Evolutionary conservation across 2,113 vertebrate genomes (phyloP).

Genomic region (Megalops atlanticus): DNA sequence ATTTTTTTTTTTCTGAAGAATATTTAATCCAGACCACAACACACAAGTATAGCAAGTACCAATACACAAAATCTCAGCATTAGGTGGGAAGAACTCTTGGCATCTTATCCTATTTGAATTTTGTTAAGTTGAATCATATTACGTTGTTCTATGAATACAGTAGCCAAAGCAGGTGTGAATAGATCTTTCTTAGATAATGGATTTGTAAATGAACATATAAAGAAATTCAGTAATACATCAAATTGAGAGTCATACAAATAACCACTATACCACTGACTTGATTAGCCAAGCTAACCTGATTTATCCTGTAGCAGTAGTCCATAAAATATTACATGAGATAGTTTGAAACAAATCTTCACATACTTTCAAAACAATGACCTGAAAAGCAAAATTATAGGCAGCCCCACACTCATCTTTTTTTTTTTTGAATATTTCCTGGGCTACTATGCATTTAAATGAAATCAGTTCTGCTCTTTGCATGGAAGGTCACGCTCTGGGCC

Average conservation of each 20-base stretch:
- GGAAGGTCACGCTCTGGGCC: not conserved
- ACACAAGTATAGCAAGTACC: not conserved
- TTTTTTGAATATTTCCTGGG: not conserved
- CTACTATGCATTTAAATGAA: slow-evolving; percentile 4
- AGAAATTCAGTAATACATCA: too few relatives aligned
- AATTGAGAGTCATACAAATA: not conserved
- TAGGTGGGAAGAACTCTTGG: too few relatives aligned
- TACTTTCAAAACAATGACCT: not conserved
- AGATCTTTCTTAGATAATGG: too few relatives aligned
- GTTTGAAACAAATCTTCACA: not conserved
- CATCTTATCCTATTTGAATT: too few relatives aligned
- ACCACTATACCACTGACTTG: not conserved
- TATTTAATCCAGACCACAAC: not conserved
- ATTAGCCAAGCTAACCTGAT: not conserved
- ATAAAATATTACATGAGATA: not conserved
- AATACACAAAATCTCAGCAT: too few relatives aligned
- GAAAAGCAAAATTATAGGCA: not conserved
- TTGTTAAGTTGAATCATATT: too few relatives aligned
- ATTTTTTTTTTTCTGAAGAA: not conserved
- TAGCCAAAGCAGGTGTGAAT: too few relatives aligned
- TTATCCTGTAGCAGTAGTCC: not conserved
- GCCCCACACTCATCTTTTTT: not conserved
- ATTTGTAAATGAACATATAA: too few relatives aligned
- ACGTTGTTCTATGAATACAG: too few relatives aligned
- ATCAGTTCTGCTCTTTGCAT: not conserved